These are phyloP conservation scores for Tetanocera ferruginea DNA, from an alignment of 2,888 invertebrate genomes.

Conservation along the genomic window DNA sequence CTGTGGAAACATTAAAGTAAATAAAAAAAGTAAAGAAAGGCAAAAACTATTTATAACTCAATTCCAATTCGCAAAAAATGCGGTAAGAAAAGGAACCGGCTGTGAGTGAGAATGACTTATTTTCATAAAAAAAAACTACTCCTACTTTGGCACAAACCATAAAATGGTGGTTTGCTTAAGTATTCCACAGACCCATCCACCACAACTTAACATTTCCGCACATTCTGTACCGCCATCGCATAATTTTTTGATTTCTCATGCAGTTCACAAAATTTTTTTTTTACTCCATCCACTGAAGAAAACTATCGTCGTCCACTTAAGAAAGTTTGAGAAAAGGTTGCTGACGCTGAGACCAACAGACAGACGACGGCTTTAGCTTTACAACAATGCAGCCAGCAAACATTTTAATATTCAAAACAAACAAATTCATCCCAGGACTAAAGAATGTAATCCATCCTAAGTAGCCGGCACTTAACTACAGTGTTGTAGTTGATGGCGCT, in stretches of 20 bases:
- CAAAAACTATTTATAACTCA: not conserved
- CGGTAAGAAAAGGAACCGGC: no score
- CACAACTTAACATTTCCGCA: not conserved
- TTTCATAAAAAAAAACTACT: no score
- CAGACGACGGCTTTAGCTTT: not conserved
- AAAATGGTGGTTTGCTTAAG: not conserved
- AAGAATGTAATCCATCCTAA: slow-evolving; percentile 26
- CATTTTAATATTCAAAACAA: slow-evolving; percentile 36
- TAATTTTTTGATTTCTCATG: not conserved
- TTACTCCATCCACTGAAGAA: not conserved
- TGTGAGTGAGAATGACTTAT: no score
- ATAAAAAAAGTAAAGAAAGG: not conserved
- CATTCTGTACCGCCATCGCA: not conserved
- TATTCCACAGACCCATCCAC: not conserved
- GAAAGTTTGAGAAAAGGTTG: no score
- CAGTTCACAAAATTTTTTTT: not conserved
- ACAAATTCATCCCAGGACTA: slow-evolving; percentile 29
- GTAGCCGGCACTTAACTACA: slow-evolving; percentile 19
- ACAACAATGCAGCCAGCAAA: slow-evolving; percentile 10
- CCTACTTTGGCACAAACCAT: no score
- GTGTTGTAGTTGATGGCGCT: slow-evolving; percentile 1
- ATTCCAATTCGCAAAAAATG: not conserved
- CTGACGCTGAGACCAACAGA: not conserved
- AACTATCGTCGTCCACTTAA: not conserved
- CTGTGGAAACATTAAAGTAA: not conserved